A percentile compares a stretch with the other conserved stretches of the same genome.
Evolutionary conservation across 1,140 invertebrate species (phyloP).

Genomic region (Lepidotrigona ventralis): DNA sequence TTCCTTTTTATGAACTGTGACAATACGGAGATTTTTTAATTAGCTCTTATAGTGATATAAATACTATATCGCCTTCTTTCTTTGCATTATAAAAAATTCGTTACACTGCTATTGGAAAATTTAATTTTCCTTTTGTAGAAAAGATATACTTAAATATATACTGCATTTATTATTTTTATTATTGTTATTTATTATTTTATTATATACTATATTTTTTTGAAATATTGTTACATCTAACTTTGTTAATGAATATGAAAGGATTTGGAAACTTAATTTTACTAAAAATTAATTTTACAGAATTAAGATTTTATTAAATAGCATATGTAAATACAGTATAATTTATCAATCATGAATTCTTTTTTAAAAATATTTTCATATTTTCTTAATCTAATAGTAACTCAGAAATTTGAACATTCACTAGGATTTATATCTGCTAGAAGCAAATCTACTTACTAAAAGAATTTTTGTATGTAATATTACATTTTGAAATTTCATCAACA

Average conservation of each 20-base stretch:
- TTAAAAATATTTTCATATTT: neutral
- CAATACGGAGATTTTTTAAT: neutral
- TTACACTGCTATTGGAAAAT: neutral
- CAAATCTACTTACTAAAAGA: too few relatives aligned
- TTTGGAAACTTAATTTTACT: neutral
- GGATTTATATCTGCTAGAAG: too few relatives aligned
- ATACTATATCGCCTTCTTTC: neutral
- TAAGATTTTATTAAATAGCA: neutral
- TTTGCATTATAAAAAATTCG: neutral
- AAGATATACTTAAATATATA: neutral
- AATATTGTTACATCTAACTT: neutral
- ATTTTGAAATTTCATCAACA: too few relatives aligned
- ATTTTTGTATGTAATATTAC: too few relatives aligned
- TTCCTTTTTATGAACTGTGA: neutral
- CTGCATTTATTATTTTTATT: neutral
- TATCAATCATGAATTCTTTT: too few relatives aligned
- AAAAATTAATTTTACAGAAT: neutral
- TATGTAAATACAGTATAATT: neutral
- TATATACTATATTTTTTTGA: neutral
- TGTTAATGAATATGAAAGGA: neutral
- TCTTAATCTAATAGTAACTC: neutral
- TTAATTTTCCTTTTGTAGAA: neutral
- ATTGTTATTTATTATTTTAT: too few relatives aligned
- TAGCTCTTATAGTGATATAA: neutral
- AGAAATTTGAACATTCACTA: too few relatives aligned